phyloP scores from a whole-genome alignment of 1,140 invertebrate species.

The Drosophila aff. region DNA sequence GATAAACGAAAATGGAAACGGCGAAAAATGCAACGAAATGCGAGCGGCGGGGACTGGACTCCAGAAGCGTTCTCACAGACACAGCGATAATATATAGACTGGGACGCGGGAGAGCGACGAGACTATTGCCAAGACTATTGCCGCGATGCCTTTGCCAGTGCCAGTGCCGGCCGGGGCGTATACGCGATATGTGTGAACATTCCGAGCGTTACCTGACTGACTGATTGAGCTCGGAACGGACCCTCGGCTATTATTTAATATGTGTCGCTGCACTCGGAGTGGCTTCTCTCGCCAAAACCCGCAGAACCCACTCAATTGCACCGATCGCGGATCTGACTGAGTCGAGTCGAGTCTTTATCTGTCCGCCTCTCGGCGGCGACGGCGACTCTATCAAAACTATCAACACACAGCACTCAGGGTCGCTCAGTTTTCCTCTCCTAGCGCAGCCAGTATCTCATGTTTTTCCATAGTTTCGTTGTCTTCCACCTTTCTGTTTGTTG shows the following conservation, averaged over 20 bases:
- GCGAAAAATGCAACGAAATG: conserved; percentile 46
- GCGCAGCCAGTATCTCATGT: conserved; percentile 9
- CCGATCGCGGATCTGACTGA: conserved; percentile 40
- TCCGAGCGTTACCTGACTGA: conserved; percentile 64
- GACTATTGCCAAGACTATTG: conserved; percentile 39
- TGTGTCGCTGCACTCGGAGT: not conserved
- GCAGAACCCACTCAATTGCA: conserved; percentile 32
- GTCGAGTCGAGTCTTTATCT: conserved; percentile 43
- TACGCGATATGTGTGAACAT: conserved; percentile 71
- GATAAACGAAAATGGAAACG: conserved; percentile 62
- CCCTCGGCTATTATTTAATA: conserved; percentile 76
- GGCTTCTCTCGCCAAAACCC: not conserved
- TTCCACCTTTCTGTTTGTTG: conserved; percentile 43
- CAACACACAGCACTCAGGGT: not conserved
- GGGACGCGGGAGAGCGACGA: conserved; percentile 16
- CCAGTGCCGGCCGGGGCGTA: conserved; percentile 67
- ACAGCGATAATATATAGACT: not conserved
- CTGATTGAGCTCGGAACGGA: conserved; percentile 33
- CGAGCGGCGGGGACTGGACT: conserved; percentile 35
- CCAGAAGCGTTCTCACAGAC: conserved; percentile 36
- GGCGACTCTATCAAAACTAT: conserved; percentile 35
- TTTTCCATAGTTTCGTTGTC: conserved; percentile 16
- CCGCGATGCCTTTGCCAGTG: conserved; percentile 30
- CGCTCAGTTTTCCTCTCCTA: conserved; percentile 15
- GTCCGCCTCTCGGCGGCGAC: not conserved